Evolutionary conservation across 2,797 vertebrate genomes (phyloP).

Genomic region (Onychomys leucogaster): DNA sequence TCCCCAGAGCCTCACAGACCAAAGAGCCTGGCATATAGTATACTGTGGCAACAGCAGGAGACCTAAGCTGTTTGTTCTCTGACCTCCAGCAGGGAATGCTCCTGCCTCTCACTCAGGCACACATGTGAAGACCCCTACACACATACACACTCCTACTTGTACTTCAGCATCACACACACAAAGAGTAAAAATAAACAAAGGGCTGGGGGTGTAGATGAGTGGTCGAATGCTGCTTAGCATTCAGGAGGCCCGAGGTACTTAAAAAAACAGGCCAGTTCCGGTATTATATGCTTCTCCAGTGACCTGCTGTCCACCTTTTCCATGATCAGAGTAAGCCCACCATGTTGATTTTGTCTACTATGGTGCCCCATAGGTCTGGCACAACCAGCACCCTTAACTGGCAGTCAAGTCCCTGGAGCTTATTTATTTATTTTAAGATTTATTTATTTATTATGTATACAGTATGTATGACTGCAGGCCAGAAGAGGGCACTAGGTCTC

Average conservation of each 20-base stretch:
- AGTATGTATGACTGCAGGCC: too few species aligned
- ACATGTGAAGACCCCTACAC: neutral
- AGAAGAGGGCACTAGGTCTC: too few species aligned
- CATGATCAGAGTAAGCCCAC: neutral
- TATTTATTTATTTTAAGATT: too few species aligned
- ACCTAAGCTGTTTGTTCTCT: neutral
- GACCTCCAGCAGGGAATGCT: too few species aligned
- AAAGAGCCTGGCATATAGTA: neutral
- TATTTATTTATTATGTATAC: too few species aligned
- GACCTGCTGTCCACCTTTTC: neutral
- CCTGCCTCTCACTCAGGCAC: neutral
- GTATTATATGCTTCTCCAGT: neutral
- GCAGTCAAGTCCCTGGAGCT: neutral
- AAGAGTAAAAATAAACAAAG: neutral
- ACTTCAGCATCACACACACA: neutral
- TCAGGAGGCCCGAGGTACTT: neutral
- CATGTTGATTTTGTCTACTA: neutral
- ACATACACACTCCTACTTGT: neutral
- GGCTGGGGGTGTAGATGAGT: neutral
- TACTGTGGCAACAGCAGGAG: neutral
- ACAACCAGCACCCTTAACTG: neutral
- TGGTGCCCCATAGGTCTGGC: neutral
- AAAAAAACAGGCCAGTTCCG: neutral
- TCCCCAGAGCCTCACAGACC: neutral
- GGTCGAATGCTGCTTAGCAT: neutral